These are phyloP conservation scores for Prosapia bicincta DNA, from an alignment of 2,888 invertebrate species.

Conservation along the genomic window DNA sequence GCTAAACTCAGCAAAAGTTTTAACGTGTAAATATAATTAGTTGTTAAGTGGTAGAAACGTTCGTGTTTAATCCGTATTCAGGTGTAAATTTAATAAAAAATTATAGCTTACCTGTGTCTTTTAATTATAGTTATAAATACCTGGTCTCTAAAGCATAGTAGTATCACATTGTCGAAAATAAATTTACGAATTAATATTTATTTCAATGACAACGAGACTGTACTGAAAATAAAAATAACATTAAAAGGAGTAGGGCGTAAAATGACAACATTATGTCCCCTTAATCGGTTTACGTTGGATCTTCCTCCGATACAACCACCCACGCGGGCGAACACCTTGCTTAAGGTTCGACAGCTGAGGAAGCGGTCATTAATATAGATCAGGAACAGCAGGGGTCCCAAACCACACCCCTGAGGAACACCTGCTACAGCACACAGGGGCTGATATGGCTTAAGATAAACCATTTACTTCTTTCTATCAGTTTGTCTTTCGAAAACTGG, in stretches of 20 bases:
- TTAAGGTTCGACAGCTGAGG: neutral
- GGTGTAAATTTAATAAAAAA: too few species aligned
- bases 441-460: neutral
- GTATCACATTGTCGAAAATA: too few species aligned
- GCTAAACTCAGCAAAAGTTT: too few species aligned
- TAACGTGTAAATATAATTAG: too few species aligned
- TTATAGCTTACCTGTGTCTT: too few species aligned
- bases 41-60: too few species aligned
- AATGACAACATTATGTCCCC: neutral
- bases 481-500: neutral
- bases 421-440: constrained; percentile 1
- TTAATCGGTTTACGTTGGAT: neutral
- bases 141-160: too few species aligned
- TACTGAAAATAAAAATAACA: too few species aligned
- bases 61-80: too few species aligned
- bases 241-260: neutral
- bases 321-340: neutral
- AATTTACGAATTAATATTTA: too few species aligned
- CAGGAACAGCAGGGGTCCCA: constrained; percentile 10
- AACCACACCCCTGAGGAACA: constrained; percentile 3
- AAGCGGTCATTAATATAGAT: constrained; percentile 12
- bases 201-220: too few species aligned
- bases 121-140: too few species aligned
- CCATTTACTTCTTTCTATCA: neutral
- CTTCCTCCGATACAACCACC: neutral